These are phyloP conservation scores for Synanthedon andrenaeformis DNA, from an alignment of 2,888 invertebrate species.

Conservation along the genomic window DNA sequence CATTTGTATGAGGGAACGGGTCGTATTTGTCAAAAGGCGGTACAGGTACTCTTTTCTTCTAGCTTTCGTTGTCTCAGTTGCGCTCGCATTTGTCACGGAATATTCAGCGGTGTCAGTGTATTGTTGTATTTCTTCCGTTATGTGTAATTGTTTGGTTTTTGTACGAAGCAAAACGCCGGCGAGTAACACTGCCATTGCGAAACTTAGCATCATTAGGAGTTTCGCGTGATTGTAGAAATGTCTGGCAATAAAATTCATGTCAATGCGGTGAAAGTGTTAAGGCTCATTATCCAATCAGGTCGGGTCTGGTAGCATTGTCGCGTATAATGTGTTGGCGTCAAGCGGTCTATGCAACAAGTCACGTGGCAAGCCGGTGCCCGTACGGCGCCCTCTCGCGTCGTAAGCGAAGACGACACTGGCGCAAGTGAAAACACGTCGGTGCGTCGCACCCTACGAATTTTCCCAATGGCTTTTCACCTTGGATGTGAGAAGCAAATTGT, in stretches of 20 bases:
- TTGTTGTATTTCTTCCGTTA: conserved; percentile 21
- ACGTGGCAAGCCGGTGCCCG: conserved; percentile 39
- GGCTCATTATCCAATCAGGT: conserved; percentile 27
- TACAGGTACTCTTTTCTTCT: conserved; percentile 66
- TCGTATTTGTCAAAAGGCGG: conserved; percentile 67
- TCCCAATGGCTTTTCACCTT: conserved; percentile 60
- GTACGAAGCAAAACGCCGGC: conserved; percentile 43
- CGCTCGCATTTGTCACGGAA: conserved; percentile 49
- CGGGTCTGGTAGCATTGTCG: conserved; percentile 29
- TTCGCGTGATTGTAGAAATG: conserved; percentile 51
- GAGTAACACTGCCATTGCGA: conserved; percentile 39
- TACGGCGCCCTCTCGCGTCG: conserved; percentile 64
- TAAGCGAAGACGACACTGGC: conserved; percentile 59
- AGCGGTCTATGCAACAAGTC: conserved; percentile 53
- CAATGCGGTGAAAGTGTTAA: conserved; percentile 20
- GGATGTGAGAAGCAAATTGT: conserved; percentile 40
- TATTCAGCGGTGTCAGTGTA: conserved; percentile 34
- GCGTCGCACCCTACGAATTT: conserved; percentile 66
- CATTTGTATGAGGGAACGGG: conserved; percentile 70
- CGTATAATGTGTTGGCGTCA: conserved; percentile 4
- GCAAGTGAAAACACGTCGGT: conserved; percentile 51
- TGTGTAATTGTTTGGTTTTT: conserved; percentile 33
- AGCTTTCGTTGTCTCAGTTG: conserved; percentile 42
- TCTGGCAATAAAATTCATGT: conserved; percentile 58
- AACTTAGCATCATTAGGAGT: conserved; percentile 47